Percentiles rank a stretch among this genome's conserved stretches.
These are phyloP conservation scores for Hemiprocne comata DNA, from an alignment of 2,113 vertebrate genomes.

Conservation along the genomic window DNA sequence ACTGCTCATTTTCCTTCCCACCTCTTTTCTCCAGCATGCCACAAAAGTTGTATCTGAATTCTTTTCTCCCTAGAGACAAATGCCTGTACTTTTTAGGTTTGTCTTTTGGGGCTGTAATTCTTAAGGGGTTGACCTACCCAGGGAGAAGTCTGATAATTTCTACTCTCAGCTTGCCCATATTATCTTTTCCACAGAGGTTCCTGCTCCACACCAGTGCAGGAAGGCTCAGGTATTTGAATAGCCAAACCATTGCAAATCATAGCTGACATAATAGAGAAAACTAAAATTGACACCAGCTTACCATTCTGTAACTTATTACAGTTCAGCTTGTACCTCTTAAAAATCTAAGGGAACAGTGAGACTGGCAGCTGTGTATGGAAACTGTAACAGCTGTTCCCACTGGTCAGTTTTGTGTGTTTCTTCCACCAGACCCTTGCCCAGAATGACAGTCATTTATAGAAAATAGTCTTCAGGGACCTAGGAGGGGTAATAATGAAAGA, in stretches of 20 bases:
- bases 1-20: not conserved
- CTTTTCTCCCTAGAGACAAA: not conserved
- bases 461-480: not conserved
- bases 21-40: not conserved
- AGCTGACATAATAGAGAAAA: not conserved
- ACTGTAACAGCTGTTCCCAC: rapidly evolving
- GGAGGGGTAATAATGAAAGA: not conserved
- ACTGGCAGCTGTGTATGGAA: not conserved
- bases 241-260: not conserved
- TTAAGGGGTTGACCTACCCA: not conserved
- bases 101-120: not conserved
- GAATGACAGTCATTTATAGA: not conserved
- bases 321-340: not conserved
- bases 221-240: not conserved
- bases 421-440: not conserved
- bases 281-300: not conserved
- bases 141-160: not conserved
- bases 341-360: not conserved
- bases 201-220: not conserved
- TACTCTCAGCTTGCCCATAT: not conserved
- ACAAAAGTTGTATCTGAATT: not conserved
- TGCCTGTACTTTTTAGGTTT: not conserved
- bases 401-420: not conserved
- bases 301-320: not conserved
- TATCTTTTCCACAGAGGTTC: not conserved